These are phyloP conservation scores for Sarcophaga caerulescens DNA, from an alignment of 2,888 invertebrate species.

Conservation along the genomic window DNA sequence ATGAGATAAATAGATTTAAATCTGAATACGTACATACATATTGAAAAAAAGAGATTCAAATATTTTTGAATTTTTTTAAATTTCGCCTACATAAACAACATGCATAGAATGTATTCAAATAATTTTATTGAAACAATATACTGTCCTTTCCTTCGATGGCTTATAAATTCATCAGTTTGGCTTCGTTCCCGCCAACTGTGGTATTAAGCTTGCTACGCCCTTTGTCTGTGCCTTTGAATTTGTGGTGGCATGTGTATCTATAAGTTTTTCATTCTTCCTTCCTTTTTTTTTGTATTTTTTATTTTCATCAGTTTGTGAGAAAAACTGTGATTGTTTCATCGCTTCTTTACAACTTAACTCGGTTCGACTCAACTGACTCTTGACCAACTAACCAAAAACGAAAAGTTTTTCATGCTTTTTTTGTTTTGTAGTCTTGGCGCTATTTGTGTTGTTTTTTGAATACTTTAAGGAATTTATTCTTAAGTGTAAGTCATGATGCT, in stretches of 20 bases:
- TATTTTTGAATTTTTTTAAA: no score
- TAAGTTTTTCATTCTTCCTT: conserved; percentile 19
- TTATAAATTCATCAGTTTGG: no score
- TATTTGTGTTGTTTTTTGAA: conserved; percentile 1
- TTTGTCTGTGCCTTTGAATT: neutral
- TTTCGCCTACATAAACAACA: no score
- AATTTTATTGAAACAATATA: no score
- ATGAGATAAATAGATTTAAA: no score
- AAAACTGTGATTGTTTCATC: conserved; percentile 36
- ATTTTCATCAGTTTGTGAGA: neutral
- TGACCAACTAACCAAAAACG: conserved; percentile 40
- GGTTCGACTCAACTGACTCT: conserved; percentile 23
- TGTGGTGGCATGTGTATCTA: conserved; percentile 11
- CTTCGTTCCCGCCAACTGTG: neutral
- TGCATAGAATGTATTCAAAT: no score
- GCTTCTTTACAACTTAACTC: conserved; percentile 24
- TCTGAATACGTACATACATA: no score
- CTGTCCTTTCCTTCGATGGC: no score
- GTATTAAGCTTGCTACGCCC: no score
- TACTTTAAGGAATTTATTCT: conserved; percentile 49
- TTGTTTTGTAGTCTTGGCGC: conserved; percentile 18
- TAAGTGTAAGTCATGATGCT: conserved; percentile 21
- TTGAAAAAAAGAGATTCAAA: no score
- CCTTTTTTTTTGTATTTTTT: neutral
- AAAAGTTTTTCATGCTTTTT: conserved; percentile 34